A percentile compares a stretch with the other conserved stretches of the same genome.
Evolutionary conservation across 2,113 vertebrate genomes (phyloP).

Genomic region (Paracanthobrama guichenoti): DNA sequence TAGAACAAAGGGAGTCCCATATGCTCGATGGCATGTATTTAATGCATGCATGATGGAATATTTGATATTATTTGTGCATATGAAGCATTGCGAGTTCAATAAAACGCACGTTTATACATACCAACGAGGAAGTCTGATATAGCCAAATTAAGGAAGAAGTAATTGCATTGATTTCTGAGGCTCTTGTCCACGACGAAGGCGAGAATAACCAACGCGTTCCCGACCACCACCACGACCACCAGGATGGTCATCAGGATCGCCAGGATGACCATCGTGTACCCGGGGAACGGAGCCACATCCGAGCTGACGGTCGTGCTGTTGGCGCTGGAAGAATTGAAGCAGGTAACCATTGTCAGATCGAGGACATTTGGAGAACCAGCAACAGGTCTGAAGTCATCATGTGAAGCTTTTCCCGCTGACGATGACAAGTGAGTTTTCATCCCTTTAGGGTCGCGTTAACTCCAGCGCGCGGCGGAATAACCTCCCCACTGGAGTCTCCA

Average conservation of each 20-base stretch:
- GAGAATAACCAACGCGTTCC: slow-evolving; percentile 86
- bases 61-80: too few species aligned
- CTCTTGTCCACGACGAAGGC: slow-evolving; percentile 88
- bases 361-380: background rate
- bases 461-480: background rate
- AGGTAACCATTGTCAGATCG: slow-evolving; percentile 61
- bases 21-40: background rate
- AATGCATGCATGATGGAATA: background rate
- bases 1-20: background rate
- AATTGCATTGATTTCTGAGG: slow-evolving; percentile 87
- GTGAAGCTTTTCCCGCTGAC: background rate
- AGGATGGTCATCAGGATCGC: slow-evolving; percentile 81
- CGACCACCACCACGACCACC: slow-evolving; percentile 80
- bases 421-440: background rate
- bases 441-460: slow-evolving; percentile 8
- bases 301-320: slow-evolving; percentile 63
- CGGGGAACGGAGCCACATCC: slow-evolving; percentile 58
- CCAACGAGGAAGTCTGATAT: slow-evolving; percentile 93
- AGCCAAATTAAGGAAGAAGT: slow-evolving; percentile 88
- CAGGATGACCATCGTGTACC: slow-evolving; percentile 69
- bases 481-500: slow-evolving; percentile 24
- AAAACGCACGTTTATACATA: slow-evolving; percentile 70
- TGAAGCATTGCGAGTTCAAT: background rate
- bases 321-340: slow-evolving; percentile 69
- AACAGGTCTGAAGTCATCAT: slow-evolving; percentile 43